Evolutionary conservation across 2,797 vertebrate genomes (phyloP).

Genomic region (Delichon dasypus): DNA sequence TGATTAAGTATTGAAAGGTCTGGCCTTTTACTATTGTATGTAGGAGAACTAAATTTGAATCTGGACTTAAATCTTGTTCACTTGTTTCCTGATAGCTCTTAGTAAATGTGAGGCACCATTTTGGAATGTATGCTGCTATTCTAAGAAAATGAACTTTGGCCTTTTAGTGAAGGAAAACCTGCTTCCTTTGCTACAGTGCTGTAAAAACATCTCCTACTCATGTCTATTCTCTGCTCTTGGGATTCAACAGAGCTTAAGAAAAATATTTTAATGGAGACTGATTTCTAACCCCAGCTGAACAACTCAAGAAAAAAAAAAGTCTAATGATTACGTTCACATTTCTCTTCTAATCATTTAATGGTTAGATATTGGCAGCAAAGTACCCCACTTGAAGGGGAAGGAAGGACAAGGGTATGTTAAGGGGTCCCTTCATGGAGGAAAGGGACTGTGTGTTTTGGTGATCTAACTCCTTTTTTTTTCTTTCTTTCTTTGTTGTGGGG

Average conservation of each 20-base stretch:
- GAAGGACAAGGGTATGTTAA: neutral
- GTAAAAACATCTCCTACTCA: slow-evolving; percentile 58
- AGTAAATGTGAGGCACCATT: slow-evolving; percentile 17
- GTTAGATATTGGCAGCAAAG: neutral
- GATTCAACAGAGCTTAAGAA: slow-evolving; percentile 39
- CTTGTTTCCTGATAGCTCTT: slow-evolving; percentile 16
- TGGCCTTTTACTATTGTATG: slow-evolving; percentile 9
- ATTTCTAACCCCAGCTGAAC: slow-evolving; percentile 42
- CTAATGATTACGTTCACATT: slow-evolving; percentile 20
- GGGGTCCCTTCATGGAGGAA: neutral
- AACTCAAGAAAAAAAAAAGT: slow-evolving; percentile 16
- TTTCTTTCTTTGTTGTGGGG: neutral
- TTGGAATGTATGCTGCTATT: slow-evolving; percentile 43
- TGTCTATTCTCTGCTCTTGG: slow-evolving; percentile 35
- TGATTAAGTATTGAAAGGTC: slow-evolving; percentile 14
- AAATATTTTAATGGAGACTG: slow-evolving; percentile 56
- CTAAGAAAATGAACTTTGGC: slow-evolving; percentile 38
- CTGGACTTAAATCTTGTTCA: slow-evolving; percentile 14
- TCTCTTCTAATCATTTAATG: slow-evolving; percentile 33
- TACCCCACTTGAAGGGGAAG: neutral
- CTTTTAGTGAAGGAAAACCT: slow-evolving; percentile 25
- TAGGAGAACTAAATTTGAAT: slow-evolving; percentile 19
- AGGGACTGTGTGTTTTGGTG: neutral
- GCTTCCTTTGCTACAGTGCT: slow-evolving; percentile 22
- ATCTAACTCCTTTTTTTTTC: neutral